A percentile compares a stretch with the other conserved stretches of the same genome.
Conservation (phyloP, 2,113 vertebrate species). For the Promerops cafer region DNA sequence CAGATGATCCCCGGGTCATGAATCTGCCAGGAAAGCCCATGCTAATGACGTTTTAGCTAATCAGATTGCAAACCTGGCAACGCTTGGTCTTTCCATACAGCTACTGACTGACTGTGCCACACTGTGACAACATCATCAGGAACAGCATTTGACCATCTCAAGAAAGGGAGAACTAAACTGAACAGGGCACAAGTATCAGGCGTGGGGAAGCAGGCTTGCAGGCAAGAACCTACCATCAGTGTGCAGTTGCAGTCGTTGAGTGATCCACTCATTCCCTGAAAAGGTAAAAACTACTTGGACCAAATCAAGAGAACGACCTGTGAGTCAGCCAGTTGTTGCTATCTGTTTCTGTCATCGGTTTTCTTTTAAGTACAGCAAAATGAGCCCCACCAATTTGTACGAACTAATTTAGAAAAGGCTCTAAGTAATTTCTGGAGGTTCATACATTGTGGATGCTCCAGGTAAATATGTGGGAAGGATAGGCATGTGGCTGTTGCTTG, state of each 20-base stretch:
- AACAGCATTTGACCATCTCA: neutral
- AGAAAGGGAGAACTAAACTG: neutral
- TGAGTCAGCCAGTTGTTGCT: neutral
- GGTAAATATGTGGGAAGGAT: neutral
- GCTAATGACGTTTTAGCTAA: neutral
- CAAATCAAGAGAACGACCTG: neutral
- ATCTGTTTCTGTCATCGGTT: neutral
- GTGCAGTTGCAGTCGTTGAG: neutral
- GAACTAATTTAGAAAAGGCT: neutral
- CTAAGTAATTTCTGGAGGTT: neutral
- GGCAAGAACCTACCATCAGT: neutral
- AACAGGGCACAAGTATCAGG: neutral
- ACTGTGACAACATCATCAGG: neutral
- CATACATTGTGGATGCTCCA: accelerated
- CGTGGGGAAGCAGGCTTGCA: neutral
- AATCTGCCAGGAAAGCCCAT: neutral
- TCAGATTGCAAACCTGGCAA: neutral
- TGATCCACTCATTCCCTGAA: neutral
- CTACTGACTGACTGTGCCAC: neutral
- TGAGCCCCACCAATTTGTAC: neutral
- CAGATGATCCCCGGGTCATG: neutral
- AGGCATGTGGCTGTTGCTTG: neutral
- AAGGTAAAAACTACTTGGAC: neutral
- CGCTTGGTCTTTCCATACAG: neutral
- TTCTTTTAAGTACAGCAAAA: neutral